Conservation (phyloP, 2,888 invertebrate species). For the Drymonia ruficornis region DNA sequence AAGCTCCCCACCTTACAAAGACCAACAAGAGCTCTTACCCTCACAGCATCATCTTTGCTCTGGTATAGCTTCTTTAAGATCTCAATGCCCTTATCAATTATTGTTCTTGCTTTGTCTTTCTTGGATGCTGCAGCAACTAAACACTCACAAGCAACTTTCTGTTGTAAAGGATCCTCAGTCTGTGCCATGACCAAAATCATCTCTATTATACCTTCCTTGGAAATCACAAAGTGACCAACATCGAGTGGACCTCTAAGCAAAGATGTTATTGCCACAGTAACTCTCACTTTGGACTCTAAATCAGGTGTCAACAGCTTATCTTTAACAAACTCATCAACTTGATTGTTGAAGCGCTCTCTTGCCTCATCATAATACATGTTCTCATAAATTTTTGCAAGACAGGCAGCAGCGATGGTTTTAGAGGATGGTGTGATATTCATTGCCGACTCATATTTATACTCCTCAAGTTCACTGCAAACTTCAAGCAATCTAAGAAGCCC, state of each 20-base stretch:
- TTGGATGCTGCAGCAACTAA: slow-evolving; percentile 98
- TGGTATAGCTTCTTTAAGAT: slow-evolving; percentile 97
- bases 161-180: slow-evolving; percentile 94
- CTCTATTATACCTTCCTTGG: slow-evolving; percentile 94
- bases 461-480: slow-evolving; percentile 96
- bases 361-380: slow-evolving; percentile 97
- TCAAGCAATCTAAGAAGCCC: slow-evolving; percentile 91
- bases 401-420: slow-evolving; percentile 95
- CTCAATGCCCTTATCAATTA: slow-evolving; percentile 94
- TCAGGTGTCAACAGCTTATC: slow-evolving; percentile 94
- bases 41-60: slow-evolving; percentile 94
- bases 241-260: slow-evolving; percentile 96
- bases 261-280: slow-evolving; percentile 94
- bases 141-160: slow-evolving; percentile 98
- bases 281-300: slow-evolving; percentile 95
- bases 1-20: slow-evolving; percentile 98
- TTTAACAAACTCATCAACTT: slow-evolving; percentile 94
- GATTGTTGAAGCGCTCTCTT: slow-evolving; percentile 88
- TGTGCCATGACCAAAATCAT: slow-evolving; percentile 99
- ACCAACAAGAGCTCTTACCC: slow-evolving; percentile 95
- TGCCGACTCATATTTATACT: slow-evolving; percentile 95
- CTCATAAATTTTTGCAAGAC: slow-evolving; percentile 95
- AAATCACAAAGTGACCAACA: slow-evolving; percentile 94
- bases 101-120: slow-evolving; percentile 97
- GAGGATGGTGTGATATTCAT: slow-evolving; percentile 96